These are phyloP conservation scores for Trichopria drosophilae DNA, from an alignment of 2,888 invertebrate genomes.

Conservation along the genomic window DNA sequence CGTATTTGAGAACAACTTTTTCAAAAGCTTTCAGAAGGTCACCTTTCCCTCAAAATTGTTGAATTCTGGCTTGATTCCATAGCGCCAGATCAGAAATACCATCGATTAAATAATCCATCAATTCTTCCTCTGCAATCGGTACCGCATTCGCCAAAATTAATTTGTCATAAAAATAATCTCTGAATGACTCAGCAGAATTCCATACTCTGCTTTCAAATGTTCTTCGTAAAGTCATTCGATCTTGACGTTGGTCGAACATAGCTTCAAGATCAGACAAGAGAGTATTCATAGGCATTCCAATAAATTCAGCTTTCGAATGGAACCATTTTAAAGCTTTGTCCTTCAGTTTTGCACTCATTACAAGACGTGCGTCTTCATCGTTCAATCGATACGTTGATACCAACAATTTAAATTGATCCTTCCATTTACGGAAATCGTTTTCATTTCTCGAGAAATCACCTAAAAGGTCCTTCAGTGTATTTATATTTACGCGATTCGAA, in stretches of 20 bases:
- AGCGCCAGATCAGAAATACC: background rate
- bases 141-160: no score
- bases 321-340: no score
- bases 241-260: no score
- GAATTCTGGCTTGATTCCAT: background rate
- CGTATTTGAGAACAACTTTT: background rate
- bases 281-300: conserved; percentile 9
- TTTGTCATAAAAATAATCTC: background rate
- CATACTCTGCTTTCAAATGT: conserved; percentile 17
- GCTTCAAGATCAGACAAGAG: conserved; percentile 7
- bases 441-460: conserved; percentile 14
- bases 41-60: no score
- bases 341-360: conserved; percentile 6
- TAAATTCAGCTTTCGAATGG: conserved; percentile 18
- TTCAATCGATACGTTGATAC: conserved; percentile 16
- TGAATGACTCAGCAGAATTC: conserved; percentile 10
- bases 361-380: conserved; percentile 15
- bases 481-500: conserved; percentile 9
- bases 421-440: conserved; percentile 14
- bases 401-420: no score
- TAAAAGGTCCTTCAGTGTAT: conserved; percentile 15
- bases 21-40: background rate
- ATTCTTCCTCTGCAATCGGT: no score
- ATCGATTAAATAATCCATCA: no score
- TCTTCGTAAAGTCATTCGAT: conserved; percentile 11